Conservation (phyloP, 2,797 vertebrate genomes). For the Xenops minutus region DNA sequence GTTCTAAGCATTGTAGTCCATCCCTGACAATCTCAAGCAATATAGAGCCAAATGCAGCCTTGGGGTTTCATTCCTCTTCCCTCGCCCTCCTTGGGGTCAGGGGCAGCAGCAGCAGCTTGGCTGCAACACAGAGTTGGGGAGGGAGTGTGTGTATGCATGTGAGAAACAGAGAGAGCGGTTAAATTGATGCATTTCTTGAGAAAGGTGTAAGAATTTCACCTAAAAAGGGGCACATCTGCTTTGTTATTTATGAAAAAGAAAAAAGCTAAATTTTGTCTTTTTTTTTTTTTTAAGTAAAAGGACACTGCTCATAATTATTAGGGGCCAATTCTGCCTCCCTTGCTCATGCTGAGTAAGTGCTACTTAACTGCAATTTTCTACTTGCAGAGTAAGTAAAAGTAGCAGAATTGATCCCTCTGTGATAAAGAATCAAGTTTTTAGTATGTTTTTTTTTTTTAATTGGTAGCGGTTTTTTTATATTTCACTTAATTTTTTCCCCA, state of each 20-base stretch:
- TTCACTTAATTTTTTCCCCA: conserved; percentile 72
- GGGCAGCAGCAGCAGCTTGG: not conserved
- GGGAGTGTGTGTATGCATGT: conserved; percentile 41
- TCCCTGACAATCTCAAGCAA: conserved; percentile 73
- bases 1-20: not conserved
- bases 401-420: conserved; percentile 53
- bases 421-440: conserved; percentile 79
- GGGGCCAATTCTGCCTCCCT: conserved; percentile 58
- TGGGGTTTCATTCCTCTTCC: conserved; percentile 12
- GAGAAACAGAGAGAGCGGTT: conserved; percentile 52
- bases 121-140: not conserved
- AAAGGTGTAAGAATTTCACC: conserved; percentile 84
- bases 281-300: conserved; percentile 54
- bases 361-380: conserved; percentile 34
- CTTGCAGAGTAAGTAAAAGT: conserved; percentile 32
- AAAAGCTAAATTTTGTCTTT: conserved; percentile 76
- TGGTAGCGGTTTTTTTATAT: conserved; percentile 81
- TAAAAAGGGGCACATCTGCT: conserved; percentile 81
- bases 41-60: conserved; percentile 65
- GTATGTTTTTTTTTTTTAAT: conserved; percentile 67
- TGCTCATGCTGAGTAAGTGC: conserved; percentile 23
- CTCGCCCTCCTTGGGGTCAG: conserved; percentile 33
- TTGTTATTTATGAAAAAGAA: conserved; percentile 80
- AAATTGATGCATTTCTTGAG: conserved; percentile 81
- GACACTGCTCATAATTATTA: conserved; percentile 75